Conservation (phyloP, 2,888 invertebrate species). For the Caenorhabditis japonica region DNA sequence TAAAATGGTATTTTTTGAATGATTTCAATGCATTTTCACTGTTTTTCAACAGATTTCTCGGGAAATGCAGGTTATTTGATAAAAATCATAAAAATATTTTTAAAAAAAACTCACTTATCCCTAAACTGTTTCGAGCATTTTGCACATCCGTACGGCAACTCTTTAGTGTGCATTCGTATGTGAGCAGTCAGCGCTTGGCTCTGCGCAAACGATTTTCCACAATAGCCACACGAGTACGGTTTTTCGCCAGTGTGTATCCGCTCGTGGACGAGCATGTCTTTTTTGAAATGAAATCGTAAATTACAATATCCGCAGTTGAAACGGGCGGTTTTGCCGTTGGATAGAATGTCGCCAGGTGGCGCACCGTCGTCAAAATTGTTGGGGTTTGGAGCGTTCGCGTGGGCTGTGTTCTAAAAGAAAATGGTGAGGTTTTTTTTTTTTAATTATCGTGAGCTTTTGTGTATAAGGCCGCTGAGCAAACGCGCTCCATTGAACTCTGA, state of each 20-base stretch:
- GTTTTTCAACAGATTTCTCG: not conserved
- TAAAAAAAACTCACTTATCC: constrained; percentile 62
- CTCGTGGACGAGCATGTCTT: constrained; percentile 67
- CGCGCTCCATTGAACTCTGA: too few relatives aligned
- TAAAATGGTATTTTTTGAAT: too few relatives aligned
- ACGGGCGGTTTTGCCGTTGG: constrained; percentile 47
- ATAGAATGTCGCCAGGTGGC: constrained; percentile 11
- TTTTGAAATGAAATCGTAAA: constrained; percentile 62
- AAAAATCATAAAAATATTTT: not conserved
- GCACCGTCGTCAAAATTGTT: not conserved
- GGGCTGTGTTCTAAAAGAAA: not conserved
- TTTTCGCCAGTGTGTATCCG: constrained; percentile 69
- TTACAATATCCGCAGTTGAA: constrained; percentile 64
- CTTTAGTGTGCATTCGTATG: constrained; percentile 65
- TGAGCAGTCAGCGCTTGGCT: constrained; percentile 60
- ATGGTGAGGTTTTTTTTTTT: not conserved
- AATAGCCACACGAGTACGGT: constrained; percentile 70
- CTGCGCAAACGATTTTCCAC: constrained; percentile 65
- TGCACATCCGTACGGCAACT: constrained; percentile 61
- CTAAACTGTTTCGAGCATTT: constrained; percentile 56
- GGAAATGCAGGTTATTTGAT: not conserved
- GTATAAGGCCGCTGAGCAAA: too few relatives aligned
- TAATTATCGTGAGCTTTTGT: not conserved
- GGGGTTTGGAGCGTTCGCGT: not conserved
- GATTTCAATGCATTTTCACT: too few relatives aligned